Base-by-base conservation (phyloP, 2,888 invertebrate species). In the Epirrhoe tristata region DNA sequence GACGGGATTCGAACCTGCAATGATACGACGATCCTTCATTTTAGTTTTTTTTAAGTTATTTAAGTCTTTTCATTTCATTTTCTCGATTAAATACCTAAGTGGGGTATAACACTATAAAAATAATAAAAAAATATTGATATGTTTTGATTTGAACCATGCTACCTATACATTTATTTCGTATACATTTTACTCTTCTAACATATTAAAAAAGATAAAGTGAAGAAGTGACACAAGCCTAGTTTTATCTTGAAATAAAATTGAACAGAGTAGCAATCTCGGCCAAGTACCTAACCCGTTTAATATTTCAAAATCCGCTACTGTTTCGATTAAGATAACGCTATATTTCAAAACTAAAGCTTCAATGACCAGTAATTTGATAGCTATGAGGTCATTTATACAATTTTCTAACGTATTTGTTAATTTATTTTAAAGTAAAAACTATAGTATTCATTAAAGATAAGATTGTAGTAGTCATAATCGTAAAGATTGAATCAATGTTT, bases 291-390 rank as follows among this genome's bases (percentile, higher is more conserved):
- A 56, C 46, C 34, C n/a, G 43, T 67, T 58, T 14, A 68, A 61
- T 16, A 66, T 53, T 16, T 51, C 65, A 67, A 67, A 55, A 31
- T 36, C 53, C 31, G 69, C 72, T 69, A 72, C 73, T 59, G 70
- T 63, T 63, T 63, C 50, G 52, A 64, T 74, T 65, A 56, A 72
- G 70, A 74, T 74, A 66, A 73, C 58, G 43, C 36, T 50, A 68
- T 58, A 63, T 61, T 57, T 66, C 36, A 58, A 56, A 65, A 66
- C 17, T 7, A 59, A 68, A 63, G 31, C 61, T 64, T 61, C 62
- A 58, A 68, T 67, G 57, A 52, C 54, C 62, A 8, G 70, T 70
- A 59, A 67, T 69, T 64, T 69, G 58, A 69, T 67, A 68, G 65
- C 39, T 56, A 60, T 61, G 63, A 63, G 61, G 14, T 53, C 16